phyloP scores from a whole-genome alignment of 1,140 invertebrate genomes.

The Philaenus spumarius region DNA sequence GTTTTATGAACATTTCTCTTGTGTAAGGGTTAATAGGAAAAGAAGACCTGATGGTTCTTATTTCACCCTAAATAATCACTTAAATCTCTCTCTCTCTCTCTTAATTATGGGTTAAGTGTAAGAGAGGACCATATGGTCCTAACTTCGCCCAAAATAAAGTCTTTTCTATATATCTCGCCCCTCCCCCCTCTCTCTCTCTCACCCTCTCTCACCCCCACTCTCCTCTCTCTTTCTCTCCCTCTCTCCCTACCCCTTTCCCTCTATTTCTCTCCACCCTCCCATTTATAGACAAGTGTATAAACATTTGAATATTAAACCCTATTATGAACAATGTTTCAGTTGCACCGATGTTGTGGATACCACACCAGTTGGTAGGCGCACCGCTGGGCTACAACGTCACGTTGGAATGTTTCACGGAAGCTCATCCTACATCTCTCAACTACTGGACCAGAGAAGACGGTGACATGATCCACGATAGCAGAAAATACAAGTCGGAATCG shows the following conservation, averaged over 20 bases:
- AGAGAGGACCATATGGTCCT: too few relatives aligned
- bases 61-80: too few relatives aligned
- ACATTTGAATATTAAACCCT: too few relatives aligned
- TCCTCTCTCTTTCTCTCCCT: too few relatives aligned
- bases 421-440: constrained; percentile 83
- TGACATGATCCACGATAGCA: constrained; percentile 79
- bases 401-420: constrained; percentile 83
- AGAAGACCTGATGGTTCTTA: too few relatives aligned
- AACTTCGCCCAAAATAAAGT: too few relatives aligned
- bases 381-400: constrained; percentile 72
- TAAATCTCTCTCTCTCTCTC: too few relatives aligned
- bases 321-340: too few relatives aligned
- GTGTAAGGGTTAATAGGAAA: too few relatives aligned
- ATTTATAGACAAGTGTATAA: not conserved
- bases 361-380: constrained; percentile 80
- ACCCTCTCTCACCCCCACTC: too few relatives aligned
- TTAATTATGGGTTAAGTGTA: not conserved
- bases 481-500: constrained; percentile 61
- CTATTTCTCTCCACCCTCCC: not conserved
- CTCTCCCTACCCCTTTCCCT: not conserved
- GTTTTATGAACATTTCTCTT: too few relatives aligned
- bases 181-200: too few relatives aligned
- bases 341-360: constrained; percentile 84
- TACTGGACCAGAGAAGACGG: constrained; percentile 86
- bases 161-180: not conserved